A percentile compares a stretch with the other conserved stretches of the same genome.
Conservation (phyloP, 1,140 invertebrate genomes). For the Tetragonula clypearis region DNA sequence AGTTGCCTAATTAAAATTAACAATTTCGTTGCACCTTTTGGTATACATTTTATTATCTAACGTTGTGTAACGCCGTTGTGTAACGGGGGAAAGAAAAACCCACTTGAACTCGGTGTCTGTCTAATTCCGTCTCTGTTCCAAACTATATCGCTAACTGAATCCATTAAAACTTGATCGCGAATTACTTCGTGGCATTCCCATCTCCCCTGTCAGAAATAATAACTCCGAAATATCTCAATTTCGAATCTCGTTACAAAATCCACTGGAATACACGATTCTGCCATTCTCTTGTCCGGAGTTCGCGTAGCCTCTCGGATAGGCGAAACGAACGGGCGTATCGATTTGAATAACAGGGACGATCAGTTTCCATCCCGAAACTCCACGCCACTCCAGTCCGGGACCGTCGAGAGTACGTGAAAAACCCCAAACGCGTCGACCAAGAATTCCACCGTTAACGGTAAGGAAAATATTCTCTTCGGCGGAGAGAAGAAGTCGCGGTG, state of each 20-base stretch:
- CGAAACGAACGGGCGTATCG: background rate
- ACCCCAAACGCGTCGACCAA: background rate
- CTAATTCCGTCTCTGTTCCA: background rate
- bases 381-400: no score
- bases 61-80: background rate
- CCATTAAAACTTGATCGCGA: background rate
- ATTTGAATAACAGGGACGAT: background rate
- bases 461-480: conserved; percentile 14
- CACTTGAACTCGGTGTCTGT: background rate
- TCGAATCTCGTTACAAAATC: background rate
- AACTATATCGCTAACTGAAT: background rate
- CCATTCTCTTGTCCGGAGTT: conserved; percentile 14
- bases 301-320: background rate
- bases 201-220: background rate
- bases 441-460: background rate
- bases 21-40: background rate
- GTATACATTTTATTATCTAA: background rate
- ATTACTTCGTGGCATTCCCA: background rate
- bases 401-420: background rate
- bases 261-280: conserved; percentile 7
- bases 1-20: background rate
- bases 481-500: background rate
- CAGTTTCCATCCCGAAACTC: conserved; percentile 5
- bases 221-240: background rate
- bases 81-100: background rate